Evolutionary conservation across 1,140 invertebrate species (phyloP), one percentile per base, ranked within the genome.

Genomic region (Dendrolimus punctatus): DNA sequence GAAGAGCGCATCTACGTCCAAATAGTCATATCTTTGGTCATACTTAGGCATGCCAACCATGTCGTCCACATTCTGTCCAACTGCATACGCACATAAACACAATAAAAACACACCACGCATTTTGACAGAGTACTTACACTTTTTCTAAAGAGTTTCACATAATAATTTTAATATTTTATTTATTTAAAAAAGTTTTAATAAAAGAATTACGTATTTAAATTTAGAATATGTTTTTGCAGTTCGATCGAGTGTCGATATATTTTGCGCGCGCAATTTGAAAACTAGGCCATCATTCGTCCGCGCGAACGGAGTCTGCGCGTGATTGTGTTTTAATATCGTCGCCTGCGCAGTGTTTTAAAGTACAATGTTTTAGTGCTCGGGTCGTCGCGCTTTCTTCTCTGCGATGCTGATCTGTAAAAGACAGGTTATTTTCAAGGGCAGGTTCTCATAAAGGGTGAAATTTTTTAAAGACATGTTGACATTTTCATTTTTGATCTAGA

Each of bases 1-100:
- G 61, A 91, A 81, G 47, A 90, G 77, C 39, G 84, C 81, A 48
- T 91, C 87, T 8, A 90, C 74, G 66, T 90, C 88, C 57, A 91
- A 73, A 68, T 89, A 89, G 64, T 90, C 89, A 63, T 90, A 90
- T 55, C 89, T 73, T 7, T 71, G 59, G 53, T 87, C 85, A 49
- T 88, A 88, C 73, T 85, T 86, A 6, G 83, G 83, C 76, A 86
- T 71, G 50, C 69, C 67, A 10, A 60, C 59, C 73, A 85, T 78
- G 6, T 71, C 57, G 40, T 76, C 76, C 36, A 78, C 56, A 51
- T 80, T 68, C 56, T 86, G 83, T 45, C 71, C 70, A 7, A 60
- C 50, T 9, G 67, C 60, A 59, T 54, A 69, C 53, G 60, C 71
- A 78, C 68, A 73, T 9, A 64, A 67, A 74, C 71, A 76, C 1